Conservation (phyloP, 2,797 vertebrate genomes). For the Mionectes olivaceus region DNA sequence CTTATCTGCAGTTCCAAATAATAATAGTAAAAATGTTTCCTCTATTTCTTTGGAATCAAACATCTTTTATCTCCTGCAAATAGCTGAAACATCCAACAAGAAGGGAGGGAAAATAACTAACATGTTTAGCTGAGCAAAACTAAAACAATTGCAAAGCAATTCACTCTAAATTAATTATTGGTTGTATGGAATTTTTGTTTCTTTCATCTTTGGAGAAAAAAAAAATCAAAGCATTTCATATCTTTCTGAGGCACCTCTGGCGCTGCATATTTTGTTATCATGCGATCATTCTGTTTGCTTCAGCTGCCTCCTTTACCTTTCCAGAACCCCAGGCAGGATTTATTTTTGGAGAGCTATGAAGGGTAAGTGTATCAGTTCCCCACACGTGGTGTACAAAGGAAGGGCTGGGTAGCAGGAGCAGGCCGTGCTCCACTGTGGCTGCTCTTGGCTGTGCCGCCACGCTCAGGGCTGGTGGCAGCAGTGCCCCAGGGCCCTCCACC, state of each 20-base stretch:
- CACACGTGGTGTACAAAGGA: rapidly evolving
- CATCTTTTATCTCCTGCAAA: background rate
- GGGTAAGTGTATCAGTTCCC: rapidly evolving
- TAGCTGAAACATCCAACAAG: background rate
- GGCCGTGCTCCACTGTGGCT: background rate
- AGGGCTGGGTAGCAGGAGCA: background rate
- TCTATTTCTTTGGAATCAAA: background rate
- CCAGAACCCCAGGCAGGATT: background rate
- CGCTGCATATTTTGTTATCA: background rate
- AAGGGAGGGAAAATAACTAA: background rate
- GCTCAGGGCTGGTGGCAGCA: background rate
- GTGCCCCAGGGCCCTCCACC: rapidly evolving
- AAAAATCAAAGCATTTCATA: background rate
- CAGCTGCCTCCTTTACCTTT: background rate
- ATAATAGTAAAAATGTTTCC: background rate
- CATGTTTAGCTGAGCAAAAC: background rate
- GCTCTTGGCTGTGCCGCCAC: rapidly evolving
- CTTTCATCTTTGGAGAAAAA: background rate
- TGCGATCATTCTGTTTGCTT: background rate
- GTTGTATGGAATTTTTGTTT: background rate
- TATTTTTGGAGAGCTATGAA: background rate
- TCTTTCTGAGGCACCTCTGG: background rate
- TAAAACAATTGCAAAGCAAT: constrained; percentile 10
- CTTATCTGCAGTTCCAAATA: background rate
- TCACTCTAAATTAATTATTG: constrained; percentile 22